Conservation (phyloP, 2,113 vertebrate species). For the Dicaeum eximium region DNA sequence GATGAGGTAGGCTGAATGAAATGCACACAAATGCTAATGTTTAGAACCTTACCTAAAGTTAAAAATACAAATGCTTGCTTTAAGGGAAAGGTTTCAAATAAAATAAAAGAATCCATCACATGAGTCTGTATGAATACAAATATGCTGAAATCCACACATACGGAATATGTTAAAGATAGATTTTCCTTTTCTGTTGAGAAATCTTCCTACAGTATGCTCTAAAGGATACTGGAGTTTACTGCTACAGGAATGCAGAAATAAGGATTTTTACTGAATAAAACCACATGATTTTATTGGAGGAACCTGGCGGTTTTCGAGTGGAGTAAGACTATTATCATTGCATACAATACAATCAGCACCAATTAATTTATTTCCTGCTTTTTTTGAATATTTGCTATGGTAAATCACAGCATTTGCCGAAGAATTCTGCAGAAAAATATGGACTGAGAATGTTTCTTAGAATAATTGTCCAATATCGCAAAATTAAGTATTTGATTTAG, state of each 20-base stretch:
- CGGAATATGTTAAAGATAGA: background rate
- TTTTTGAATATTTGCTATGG: background rate
- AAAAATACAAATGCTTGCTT: slow-evolving; percentile 65
- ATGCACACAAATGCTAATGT: slow-evolving; percentile 61
- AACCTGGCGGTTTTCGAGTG: background rate
- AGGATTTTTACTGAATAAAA: background rate
- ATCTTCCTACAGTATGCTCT: background rate
- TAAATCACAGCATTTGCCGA: background rate
- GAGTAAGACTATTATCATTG: background rate
- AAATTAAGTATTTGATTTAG: background rate
- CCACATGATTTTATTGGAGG: background rate
- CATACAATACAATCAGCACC: background rate
- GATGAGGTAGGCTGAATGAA: slow-evolving; percentile 70
- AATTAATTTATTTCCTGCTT: background rate
- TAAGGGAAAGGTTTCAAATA: slow-evolving; percentile 33
- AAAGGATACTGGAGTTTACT: background rate
- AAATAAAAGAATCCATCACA: slow-evolving; percentile 27
- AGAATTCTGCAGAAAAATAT: background rate
- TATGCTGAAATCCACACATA: slow-evolving; percentile 3
- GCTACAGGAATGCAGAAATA: background rate
- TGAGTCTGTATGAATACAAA: background rate
- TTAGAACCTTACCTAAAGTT: slow-evolving; percentile 61
- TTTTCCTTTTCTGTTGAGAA: background rate
- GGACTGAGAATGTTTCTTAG: background rate
- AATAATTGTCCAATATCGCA: background rate